Base-by-base conservation (phyloP, 2,113 vertebrate genomes). In the Solea solea region DNA sequence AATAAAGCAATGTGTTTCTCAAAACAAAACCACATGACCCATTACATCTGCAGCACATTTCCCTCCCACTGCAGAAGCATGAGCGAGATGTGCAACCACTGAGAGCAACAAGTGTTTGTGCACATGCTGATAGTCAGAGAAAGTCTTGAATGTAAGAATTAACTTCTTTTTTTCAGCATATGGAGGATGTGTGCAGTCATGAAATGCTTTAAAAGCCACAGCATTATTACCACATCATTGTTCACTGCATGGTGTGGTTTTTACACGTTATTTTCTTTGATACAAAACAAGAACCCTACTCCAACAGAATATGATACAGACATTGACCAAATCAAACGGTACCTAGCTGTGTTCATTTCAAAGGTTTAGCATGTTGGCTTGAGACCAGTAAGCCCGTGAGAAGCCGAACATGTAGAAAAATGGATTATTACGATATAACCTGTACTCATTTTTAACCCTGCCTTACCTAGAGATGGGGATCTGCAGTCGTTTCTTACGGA, bases 381-480 rank as follows among this genome's bases (percentile, higher is more conserved):
- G 63, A 60, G 15, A 59, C 39, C 11, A 52, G 8, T 0, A 34
- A 9, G 25, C 28, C 50, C 13, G 9, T 0, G 8, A 83, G 39
- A 61, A 11, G 16, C 14, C 59, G 3, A 14, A 40, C 9, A 2
- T 55, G 40, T 12, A 28, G 10, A 16, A 25, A 61, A 49, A 40
- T 49, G 10, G 34, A 34, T 34, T 34, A 51, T 14, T 11, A 16
- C 55, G 16, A 56, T 50, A 14, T 56, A 7, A 59, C 40, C 7
- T 50, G 34, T 42, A 21, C 10, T 51, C 5, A 64, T 56, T 1
- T 46, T 8, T 42, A 54, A 25, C 16, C 9, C 54, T 48, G 58
- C 65, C 90, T 93, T 93, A 94, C 93, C 93, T 94, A 76, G 84
- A 90, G 78, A 93, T 92, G 57, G 92, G 92, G 60, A 91, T 87